Conservation (phyloP, 2,888 invertebrate genomes). For the Parnassius smintheus region DNA sequence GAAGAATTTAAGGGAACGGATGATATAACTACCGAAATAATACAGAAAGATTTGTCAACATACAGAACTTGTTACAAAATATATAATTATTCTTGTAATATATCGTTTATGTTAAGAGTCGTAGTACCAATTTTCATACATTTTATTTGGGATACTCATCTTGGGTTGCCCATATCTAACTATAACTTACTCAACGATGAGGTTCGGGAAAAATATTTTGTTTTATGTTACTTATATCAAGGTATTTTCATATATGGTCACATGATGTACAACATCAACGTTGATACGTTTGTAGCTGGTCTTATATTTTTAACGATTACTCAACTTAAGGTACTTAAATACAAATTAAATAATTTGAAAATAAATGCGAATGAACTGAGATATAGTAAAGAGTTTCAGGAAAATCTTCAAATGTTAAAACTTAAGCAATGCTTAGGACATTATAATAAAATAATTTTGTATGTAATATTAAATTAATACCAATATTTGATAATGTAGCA, state of each 20-base stretch:
- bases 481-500: not conserved
- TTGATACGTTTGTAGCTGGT: slow-evolving; percentile 48
- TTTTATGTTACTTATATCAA: slow-evolving; percentile 50
- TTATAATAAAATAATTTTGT: slow-evolving; percentile 55
- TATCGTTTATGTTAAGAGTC: not conserved
- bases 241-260: slow-evolving; percentile 53
- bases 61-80: slow-evolving; percentile 4
- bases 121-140: slow-evolving; percentile 43
- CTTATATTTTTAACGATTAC: slow-evolving; percentile 9
- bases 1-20: slow-evolving; percentile 45
- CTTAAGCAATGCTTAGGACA: slow-evolving; percentile 46
- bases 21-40: slow-evolving; percentile 35
- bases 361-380: slow-evolving; percentile 30
- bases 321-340: slow-evolving; percentile 45
- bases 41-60: not conserved
- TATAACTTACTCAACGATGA: slow-evolving; percentile 62
- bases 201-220: slow-evolving; percentile 43
- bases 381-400: slow-evolving; percentile 17
- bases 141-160: slow-evolving; percentile 41
- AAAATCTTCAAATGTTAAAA: slow-evolving; percentile 22
- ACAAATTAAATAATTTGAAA: slow-evolving; percentile 48
- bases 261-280: slow-evolving; percentile 54
- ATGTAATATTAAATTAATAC: slow-evolving; percentile 21
- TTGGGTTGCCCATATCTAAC: slow-evolving; percentile 58
- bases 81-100: not conserved